phyloP scores from a whole-genome alignment of 2,888 invertebrate genomes.

The Conistra vaccinii region DNA sequence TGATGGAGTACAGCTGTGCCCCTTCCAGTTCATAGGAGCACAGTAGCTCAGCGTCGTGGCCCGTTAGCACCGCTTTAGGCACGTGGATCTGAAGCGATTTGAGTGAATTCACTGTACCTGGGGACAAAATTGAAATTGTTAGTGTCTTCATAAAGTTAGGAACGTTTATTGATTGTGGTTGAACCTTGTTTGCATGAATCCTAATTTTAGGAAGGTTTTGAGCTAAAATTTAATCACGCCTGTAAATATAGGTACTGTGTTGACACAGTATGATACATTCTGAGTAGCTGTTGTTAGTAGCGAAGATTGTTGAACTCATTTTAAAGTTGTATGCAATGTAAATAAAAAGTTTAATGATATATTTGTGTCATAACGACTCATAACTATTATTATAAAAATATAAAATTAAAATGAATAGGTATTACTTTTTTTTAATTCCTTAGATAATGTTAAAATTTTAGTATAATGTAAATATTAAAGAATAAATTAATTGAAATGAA shows the following conservation, averaged over 20 bases:
- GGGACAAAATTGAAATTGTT: constrained; percentile 49
- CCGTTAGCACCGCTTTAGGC: constrained; percentile 89
- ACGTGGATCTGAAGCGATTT: constrained; percentile 88
- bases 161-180: not conserved
- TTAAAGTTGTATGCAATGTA: not conserved
- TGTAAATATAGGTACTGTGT: no score
- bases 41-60: constrained; percentile 87
- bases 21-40: constrained; percentile 91
- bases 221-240: no score
- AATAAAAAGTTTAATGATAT: not conserved
- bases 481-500: not conserved
- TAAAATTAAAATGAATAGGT: no score
- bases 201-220: not conserved
- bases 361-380: not conserved
- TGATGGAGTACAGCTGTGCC: constrained; percentile 93
- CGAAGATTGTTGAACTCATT: not conserved
- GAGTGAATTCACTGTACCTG: constrained; percentile 86
- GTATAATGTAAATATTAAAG: no score
- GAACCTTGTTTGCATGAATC: not conserved
- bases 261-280: not conserved
- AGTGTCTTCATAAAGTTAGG: not conserved
- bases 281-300: not conserved
- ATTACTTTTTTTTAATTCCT: no score
- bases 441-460: no score
- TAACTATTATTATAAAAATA: no score